phyloP scores from a whole-genome alignment of 2,888 invertebrate species.

The Troides helena region DNA sequence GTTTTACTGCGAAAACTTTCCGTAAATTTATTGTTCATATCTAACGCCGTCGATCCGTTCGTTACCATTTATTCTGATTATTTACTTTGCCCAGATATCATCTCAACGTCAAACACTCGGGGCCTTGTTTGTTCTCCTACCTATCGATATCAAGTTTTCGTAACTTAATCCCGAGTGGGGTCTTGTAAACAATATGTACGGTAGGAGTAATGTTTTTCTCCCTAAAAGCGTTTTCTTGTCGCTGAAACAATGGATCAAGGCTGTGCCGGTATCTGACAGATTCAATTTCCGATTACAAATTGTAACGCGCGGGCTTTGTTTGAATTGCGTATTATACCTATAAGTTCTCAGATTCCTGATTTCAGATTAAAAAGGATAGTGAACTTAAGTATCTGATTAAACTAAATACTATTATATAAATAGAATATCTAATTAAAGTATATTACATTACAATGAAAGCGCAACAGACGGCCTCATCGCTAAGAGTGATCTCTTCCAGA shows the following conservation, averaged over 20 bases:
- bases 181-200: conserved; percentile 44
- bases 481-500: too few species aligned
- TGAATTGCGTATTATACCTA: conserved; percentile 22
- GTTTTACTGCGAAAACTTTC: neutral
- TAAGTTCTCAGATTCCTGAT: conserved; percentile 7
- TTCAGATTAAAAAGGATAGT: neutral
- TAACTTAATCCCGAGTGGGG: conserved; percentile 32
- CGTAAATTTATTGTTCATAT: conserved; percentile 1
- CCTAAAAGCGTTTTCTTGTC: conserved; percentile 65
- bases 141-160: conserved; percentile 25
- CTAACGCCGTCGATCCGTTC: neutral
- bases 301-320: conserved; percentile 31
- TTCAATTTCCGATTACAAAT: conserved; percentile 59
- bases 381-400: neutral
- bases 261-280: conserved; percentile 49
- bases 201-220: conserved; percentile 44
- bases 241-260: conserved; percentile 44
- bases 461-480: too few species aligned
- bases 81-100: conserved; percentile 11
- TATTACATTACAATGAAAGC: too few species aligned
- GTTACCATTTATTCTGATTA: conserved; percentile 5
- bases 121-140: conserved; percentile 14
- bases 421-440: too few species aligned
- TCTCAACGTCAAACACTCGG: conserved; percentile 11
- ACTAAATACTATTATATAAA: neutral